Conservation (phyloP, 2,113 vertebrate species). For the Tragelaphus strepsiceros region DNA sequence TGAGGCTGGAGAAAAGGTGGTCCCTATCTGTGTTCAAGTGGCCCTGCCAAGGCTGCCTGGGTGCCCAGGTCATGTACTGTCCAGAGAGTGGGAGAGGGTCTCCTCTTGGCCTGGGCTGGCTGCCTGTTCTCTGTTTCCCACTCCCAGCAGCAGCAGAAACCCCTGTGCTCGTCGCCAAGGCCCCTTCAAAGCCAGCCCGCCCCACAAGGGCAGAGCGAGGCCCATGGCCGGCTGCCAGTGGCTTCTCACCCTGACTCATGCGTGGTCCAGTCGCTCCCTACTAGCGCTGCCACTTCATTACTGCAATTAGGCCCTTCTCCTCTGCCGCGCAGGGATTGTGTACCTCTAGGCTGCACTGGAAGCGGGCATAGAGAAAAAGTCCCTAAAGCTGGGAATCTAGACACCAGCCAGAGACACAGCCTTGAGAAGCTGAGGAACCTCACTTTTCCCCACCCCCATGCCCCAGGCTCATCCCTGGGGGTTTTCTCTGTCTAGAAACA, state of each 20-base stretch:
- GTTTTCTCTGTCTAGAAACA: slow-evolving; percentile 57
- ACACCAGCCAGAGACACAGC: neutral
- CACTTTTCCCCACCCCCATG: neutral
- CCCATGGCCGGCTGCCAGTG: slow-evolving; percentile 32
- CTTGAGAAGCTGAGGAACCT: neutral
- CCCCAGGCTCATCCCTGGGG: neutral
- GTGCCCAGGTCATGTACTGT: neutral
- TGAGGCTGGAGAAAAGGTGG: neutral
- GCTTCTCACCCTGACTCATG: too few relatives aligned
- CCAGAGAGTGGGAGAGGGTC: neutral
- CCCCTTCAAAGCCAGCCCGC: neutral
- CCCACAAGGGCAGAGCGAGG: neutral
- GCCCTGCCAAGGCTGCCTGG: neutral
- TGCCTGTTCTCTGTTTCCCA: neutral
- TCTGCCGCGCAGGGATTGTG: slow-evolving; percentile 50
- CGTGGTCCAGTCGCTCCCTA: slow-evolving; percentile 61
- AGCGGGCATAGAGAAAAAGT: neutral
- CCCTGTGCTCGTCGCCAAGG: neutral
- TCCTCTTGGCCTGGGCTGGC: neutral
- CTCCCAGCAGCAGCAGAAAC: neutral
- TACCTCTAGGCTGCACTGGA: slow-evolving; percentile 42
- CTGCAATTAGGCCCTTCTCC: slow-evolving; percentile 55
- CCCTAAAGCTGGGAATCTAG: slow-evolving; percentile 24
- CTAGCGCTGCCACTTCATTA: slow-evolving; percentile 57
- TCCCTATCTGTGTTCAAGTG: neutral